phyloP scores from a whole-genome alignment of 2,113 vertebrate genomes.

The Stegostoma tigrinum region DNA sequence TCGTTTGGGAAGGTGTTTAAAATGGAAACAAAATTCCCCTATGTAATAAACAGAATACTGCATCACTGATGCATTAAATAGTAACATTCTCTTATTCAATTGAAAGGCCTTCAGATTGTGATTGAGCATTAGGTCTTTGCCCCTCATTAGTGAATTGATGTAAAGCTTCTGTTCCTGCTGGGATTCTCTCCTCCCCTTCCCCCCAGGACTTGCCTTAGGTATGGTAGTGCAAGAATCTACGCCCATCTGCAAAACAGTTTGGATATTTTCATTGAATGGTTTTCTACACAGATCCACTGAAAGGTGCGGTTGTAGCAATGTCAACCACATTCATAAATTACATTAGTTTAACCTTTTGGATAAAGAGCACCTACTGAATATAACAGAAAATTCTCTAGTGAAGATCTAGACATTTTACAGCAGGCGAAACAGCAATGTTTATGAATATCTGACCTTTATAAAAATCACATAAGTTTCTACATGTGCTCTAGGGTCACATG shows the following conservation, averaged over 20 bases:
- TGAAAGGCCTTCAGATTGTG: constrained; percentile 19
- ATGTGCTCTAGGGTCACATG: not conserved
- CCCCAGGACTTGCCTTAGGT: too few relatives aligned
- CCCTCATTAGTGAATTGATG: constrained; percentile 16
- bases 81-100: not conserved
- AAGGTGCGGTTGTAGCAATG: not conserved
- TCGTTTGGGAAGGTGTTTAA: constrained; percentile 20
- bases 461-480: not conserved
- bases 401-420: not conserved
- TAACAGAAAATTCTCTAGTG: not conserved
- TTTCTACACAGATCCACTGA: not conserved
- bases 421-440: not conserved
- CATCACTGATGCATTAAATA: constrained; percentile 18
- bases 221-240: not conserved
- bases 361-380: not conserved
- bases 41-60: constrained; percentile 33
- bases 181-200: not conserved
- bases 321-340: not conserved
- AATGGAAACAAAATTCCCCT: constrained; percentile 19
- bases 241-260: not conserved
- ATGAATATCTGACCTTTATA: not conserved
- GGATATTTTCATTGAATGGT: not conserved
- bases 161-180: not conserved
- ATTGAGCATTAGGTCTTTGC: not conserved
- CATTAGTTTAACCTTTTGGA: not conserved